These are phyloP conservation scores for Nipponia nippon DNA, from an alignment of 2,113 vertebrate species.

Conservation along the genomic window DNA sequence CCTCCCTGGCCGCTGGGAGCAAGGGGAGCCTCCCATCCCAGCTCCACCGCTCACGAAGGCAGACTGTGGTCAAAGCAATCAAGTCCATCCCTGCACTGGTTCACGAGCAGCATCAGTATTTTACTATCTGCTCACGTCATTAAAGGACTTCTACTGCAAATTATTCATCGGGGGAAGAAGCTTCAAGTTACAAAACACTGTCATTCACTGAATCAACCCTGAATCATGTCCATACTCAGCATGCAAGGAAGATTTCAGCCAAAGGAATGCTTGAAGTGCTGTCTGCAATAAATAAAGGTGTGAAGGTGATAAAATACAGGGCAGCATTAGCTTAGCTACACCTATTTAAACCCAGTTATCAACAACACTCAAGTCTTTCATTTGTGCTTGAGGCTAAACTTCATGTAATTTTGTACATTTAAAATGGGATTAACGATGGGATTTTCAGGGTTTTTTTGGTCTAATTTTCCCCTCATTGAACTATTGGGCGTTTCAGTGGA, in stretches of 20 bases:
- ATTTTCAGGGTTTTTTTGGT: neutral
- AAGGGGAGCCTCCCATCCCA: neutral
- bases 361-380: neutral
- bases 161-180: neutral
- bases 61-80: neutral
- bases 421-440: neutral
- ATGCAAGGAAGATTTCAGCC: neutral
- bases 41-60: rapidly evolving
- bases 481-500: neutral
- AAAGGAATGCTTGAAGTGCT: neutral
- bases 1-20: neutral
- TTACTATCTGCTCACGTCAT: neutral
- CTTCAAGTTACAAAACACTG: neutral
- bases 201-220: neutral
- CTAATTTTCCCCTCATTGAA: neutral
- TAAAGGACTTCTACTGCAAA: neutral
- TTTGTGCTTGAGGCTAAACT: neutral
- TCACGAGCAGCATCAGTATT: neutral
- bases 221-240: neutral
- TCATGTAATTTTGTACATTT: neutral
- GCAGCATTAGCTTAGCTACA: neutral
- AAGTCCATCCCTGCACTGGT: neutral
- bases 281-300: neutral
- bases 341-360: neutral
- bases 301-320: neutral